These are phyloP conservation scores for Parnassius apollo DNA, from an alignment of 2,888 invertebrate species.

Conservation along the genomic window DNA sequence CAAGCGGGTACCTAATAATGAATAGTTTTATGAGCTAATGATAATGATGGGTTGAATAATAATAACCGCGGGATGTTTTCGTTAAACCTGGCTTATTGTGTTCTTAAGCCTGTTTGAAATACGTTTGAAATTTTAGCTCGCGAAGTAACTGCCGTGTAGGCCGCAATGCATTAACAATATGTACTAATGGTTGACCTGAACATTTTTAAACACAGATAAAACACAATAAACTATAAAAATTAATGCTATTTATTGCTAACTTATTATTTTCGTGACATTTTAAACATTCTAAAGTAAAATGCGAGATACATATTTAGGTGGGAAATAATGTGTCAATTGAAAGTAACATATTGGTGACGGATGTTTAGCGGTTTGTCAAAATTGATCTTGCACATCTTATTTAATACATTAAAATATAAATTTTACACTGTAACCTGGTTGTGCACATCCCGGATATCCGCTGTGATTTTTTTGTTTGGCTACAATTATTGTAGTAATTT, in stretches of 20 bases:
- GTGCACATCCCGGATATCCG: slow-evolving; percentile 67
- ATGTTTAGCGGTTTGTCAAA: slow-evolving; percentile 37
- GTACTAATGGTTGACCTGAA: slow-evolving; percentile 67
- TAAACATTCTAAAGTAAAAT: slow-evolving; percentile 8
- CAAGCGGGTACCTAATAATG: too few relatives aligned
- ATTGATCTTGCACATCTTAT: slow-evolving; percentile 38
- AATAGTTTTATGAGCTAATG: neutral
- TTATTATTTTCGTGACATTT: slow-evolving; percentile 4
- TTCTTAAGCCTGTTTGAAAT: too few relatives aligned
- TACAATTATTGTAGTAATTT: slow-evolving; percentile 61
- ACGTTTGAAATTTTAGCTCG: neutral
- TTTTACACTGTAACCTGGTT: slow-evolving; percentile 66
- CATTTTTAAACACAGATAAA: slow-evolving; percentile 33
- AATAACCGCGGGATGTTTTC: neutral
- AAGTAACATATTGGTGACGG: slow-evolving; percentile 57
- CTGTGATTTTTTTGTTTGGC: slow-evolving; percentile 61
- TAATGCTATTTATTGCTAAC: slow-evolving; percentile 3
- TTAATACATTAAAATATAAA: slow-evolving; percentile 50
- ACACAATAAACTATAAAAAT: slow-evolving; percentile 28
- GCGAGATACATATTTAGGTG: slow-evolving; percentile 22
- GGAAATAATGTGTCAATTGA: slow-evolving; percentile 49
- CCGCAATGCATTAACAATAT: slow-evolving; percentile 73
- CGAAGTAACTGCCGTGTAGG: slow-evolving; percentile 63
- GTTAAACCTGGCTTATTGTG: too few relatives aligned
- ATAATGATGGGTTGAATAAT: neutral